Evolutionary conservation across 2,888 invertebrate species (phyloP), one percentile per base, ranked within the genome.

Genomic region (Drosophila helvetica): DNA sequence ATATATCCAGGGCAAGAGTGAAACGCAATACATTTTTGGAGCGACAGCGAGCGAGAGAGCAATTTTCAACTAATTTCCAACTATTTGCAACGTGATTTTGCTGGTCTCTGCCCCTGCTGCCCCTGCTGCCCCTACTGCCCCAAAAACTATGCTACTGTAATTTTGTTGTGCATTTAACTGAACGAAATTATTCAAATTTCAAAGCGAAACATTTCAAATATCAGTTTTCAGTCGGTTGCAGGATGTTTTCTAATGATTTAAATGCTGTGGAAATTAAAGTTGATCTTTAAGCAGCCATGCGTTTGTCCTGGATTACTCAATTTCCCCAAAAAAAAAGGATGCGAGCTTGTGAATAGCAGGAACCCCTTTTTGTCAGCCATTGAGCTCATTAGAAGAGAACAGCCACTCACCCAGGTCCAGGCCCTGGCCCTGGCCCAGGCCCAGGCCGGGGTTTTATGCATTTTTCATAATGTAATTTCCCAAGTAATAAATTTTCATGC

Each of bases 391-490:
- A 74, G 47, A 74, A 56, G 43, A 15, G 33, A 5, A 15, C 15
- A 15, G 38, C n/a, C 12, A 56, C 45, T 46, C 54, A n/a, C n/a
- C n/a, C n/a, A n/a, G n/a, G 19, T 17, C 19, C 17, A 7, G 52
- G 56, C 53, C 47, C n/a, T n/a, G n/a, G n/a, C 22, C 22, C 22
- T 19, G 22, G 22, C 4, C 12, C 10, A 9, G 4, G 19, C 19
- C 19, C 17, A 7, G 52, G 56, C 53, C 47, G 62, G 46, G 53
- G 72, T 72, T 81, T 76, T 85, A 85, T 87, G 86, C 77, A 89
- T 85, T 79, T 88, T 85, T 89, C 89, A 89, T 89, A 88, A 88
- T 80, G 89, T 84, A 88, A 83, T 83, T 83, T 83, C 74, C 89
- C 71, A 81, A 63, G 82, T 80, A 75, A 83, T 83, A 83, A 86